Conservation (phyloP, 2,888 invertebrate species). For the Boloria selene region DNA sequence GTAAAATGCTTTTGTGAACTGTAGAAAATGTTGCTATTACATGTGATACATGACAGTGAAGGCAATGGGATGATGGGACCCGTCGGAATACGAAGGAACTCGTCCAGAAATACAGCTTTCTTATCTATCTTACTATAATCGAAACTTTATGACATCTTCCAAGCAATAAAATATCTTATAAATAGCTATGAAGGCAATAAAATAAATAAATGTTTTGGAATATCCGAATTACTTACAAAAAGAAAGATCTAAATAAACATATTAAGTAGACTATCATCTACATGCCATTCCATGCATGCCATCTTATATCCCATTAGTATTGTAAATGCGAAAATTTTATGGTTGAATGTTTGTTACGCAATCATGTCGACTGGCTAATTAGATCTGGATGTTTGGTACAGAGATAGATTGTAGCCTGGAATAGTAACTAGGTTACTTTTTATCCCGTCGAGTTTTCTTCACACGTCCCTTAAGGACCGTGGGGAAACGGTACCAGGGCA, state of each 20-base stretch:
- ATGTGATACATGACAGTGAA: slow-evolving; percentile 23
- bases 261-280: not conserved
- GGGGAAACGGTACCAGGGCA: no score
- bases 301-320: no score
- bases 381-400: no score
- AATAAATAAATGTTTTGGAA: slow-evolving; percentile 6
- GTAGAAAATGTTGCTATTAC: slow-evolving; percentile 24
- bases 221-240: not conserved
- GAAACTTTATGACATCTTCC: slow-evolving; percentile 28
- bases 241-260: not conserved
- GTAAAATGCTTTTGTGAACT: slow-evolving; percentile 17
- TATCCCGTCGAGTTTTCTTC: no score
- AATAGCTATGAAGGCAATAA: slow-evolving; percentile 6
- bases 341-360: no score
- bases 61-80: slow-evolving; percentile 16
- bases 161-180: slow-evolving; percentile 19
- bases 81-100: slow-evolving; percentile 28
- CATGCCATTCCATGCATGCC: no score
- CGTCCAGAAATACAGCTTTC: slow-evolving; percentile 18
- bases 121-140: slow-evolving; percentile 22
- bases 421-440: no score
- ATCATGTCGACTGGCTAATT: no score
- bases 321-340: no score
- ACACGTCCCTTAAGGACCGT: no score
- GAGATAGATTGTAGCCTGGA: no score